phyloP scores from a whole-genome alignment of 2,113 vertebrate species.

The Macroglossus sobrinus region DNA sequence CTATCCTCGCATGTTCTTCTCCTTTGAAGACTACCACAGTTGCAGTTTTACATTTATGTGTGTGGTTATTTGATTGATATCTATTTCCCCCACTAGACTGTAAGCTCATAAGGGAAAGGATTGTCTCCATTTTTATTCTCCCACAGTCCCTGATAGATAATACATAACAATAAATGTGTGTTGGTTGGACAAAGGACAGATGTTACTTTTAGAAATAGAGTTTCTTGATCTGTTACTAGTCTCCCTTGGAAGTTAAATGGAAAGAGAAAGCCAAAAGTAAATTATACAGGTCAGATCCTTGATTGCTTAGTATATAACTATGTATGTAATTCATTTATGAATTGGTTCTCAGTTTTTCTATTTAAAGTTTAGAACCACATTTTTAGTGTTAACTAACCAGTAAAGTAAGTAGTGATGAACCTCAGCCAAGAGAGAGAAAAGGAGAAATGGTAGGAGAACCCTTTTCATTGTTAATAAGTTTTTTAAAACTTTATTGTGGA shows the following conservation, averaged over 20 bases:
- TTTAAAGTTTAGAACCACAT: constrained; percentile 23
- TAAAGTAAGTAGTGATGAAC: not conserved
- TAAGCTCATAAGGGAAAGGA: not conserved
- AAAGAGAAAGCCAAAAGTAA: not conserved
- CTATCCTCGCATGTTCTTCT: not conserved
- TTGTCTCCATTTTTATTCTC: not conserved
- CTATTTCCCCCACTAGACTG: not conserved
- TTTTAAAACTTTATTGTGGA: not conserved
- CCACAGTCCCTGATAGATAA: not conserved
- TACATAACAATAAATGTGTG: not conserved
- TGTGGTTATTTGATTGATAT: not conserved
- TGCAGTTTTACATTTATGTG: not conserved
- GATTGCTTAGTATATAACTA: not conserved
- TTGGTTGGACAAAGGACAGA: not conserved
- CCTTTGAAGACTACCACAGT: not conserved
- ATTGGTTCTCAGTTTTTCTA: not conserved
- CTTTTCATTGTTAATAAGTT: not conserved
- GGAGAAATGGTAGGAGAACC: not conserved
- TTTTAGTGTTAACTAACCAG: not conserved
- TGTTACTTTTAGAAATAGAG: not conserved
- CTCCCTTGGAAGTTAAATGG: not conserved
- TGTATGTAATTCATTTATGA: not conserved
- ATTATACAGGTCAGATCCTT: not conserved
- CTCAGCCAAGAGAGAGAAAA: not conserved
- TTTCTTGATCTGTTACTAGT: not conserved